A percentile compares a stretch with the other conserved stretches of the same genome.
Conservation (phyloP, 2,888 invertebrate genomes). For the Tricholauxania praeusta region DNA sequence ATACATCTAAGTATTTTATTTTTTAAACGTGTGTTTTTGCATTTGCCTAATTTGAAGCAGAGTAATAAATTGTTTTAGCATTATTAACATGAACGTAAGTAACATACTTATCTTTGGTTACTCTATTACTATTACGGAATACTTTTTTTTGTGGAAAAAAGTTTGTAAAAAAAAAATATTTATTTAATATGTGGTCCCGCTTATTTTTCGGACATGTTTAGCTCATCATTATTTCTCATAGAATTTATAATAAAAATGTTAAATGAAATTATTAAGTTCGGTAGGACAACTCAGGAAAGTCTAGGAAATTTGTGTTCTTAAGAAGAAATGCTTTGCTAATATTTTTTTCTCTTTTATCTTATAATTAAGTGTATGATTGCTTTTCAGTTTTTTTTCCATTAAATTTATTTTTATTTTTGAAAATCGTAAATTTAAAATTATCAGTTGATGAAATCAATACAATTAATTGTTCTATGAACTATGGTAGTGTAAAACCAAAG, state of each 20-base stretch:
- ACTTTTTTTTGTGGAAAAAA: not conserved
- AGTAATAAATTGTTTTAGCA: not conserved
- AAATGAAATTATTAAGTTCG: constrained; percentile 11
- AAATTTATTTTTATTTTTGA: no score
- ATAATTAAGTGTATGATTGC: constrained; percentile 10
- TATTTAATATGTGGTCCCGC: constrained; percentile 29
- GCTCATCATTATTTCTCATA: constrained; percentile 10
- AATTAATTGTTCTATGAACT: no score
- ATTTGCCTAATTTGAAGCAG: not conserved
- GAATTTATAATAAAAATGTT: not conserved
- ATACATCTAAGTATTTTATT: not conserved
- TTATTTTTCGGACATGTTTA: constrained; percentile 29
- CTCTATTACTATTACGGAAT: constrained; percentile 6
- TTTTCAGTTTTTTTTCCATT: not conserved
- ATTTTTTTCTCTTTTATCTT: not conserved
- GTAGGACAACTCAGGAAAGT: constrained; percentile 19
- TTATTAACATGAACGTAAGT: not conserved
- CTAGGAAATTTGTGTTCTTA: not conserved
- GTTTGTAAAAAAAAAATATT: constrained; percentile 18
- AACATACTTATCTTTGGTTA: not conserved
- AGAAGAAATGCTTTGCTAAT: constrained; percentile 9
- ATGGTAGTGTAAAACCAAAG: no score
- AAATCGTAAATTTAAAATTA: no score
- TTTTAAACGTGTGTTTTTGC: not conserved
- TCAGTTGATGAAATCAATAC: no score